phyloP scores from a whole-genome alignment of 2,797 vertebrate species.

The Pyrocephalus nanus region DNA sequence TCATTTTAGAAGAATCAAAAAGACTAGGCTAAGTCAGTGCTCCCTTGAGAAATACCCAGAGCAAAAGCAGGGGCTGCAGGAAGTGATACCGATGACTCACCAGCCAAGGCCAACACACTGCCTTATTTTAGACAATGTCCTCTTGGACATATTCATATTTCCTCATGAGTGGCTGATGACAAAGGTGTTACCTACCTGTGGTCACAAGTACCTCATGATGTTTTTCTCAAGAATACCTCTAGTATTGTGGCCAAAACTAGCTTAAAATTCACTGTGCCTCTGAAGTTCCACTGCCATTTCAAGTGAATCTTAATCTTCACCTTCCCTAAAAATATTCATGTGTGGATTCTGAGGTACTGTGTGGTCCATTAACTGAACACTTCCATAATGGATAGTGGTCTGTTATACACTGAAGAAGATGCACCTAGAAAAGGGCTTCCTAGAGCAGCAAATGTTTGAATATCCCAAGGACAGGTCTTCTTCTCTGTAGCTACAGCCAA shows the following conservation, averaged over 20 bases:
- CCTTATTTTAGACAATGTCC: constrained; percentile 65
- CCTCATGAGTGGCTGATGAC: constrained; percentile 67
- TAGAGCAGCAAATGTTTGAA: neutral
- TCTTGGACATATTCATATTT: constrained; percentile 57
- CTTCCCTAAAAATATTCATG: neutral
- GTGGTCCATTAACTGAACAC: neutral
- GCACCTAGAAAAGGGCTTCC: neutral
- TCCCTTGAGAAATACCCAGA: constrained; percentile 48
- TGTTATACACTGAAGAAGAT: neutral
- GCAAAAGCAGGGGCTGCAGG: constrained; percentile 59
- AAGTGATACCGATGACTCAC: constrained; percentile 67
- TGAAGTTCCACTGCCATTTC: neutral
- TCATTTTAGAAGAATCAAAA: constrained; percentile 52
- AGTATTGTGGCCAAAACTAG: neutral
- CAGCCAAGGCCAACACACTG: constrained; percentile 43
- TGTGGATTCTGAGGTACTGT: neutral
- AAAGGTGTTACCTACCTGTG: constrained; percentile 56
- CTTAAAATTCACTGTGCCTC: neutral
- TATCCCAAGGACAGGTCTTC: neutral
- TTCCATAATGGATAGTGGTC: neutral
- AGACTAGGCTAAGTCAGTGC: constrained; percentile 27
- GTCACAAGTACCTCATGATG: constrained; percentile 32
- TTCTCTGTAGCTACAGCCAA: neutral
- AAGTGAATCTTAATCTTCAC: neutral
- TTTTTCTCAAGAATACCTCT: constrained; percentile 46